A percentile compares a stretch with the other conserved stretches of the same genome.
These are phyloP conservation scores for Rhineura floridana DNA, from an alignment of 2,113 vertebrate genomes.

Conservation along the genomic window DNA sequence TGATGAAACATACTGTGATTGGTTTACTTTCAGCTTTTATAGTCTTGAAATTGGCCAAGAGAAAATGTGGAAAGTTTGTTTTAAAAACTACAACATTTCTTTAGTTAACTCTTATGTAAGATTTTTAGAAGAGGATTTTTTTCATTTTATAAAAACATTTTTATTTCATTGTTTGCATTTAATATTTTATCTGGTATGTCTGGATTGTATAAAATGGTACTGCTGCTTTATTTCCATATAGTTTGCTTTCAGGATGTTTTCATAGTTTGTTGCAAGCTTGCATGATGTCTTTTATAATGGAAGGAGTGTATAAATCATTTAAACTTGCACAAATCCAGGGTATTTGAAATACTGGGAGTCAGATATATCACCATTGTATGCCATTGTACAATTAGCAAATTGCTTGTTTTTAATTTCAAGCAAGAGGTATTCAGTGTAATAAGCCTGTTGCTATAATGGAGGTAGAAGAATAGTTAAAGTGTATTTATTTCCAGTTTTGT, in stretches of 20 bases:
- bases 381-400: not conserved
- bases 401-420: not conserved
- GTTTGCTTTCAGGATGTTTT: not conserved
- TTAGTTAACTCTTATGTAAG: not conserved
- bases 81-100: not conserved
- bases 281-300: not conserved
- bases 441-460: no score
- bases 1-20: conserved; percentile 8
- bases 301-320: not conserved
- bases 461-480: not conserved
- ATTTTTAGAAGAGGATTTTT: not conserved
- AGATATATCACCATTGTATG: not conserved
- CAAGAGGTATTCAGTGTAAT: no score
- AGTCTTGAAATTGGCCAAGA: not conserved
- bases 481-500: not conserved
- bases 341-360: not conserved
- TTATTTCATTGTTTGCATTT: not conserved
- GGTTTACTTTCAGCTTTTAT: not conserved
- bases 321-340: not conserved
- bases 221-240: not conserved
- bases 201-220: not conserved
- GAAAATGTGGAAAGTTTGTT: not conserved
- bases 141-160: not conserved
- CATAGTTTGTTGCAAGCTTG: not conserved
- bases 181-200: not conserved